Evolutionary conservation across 2,888 invertebrate genomes (phyloP), one percentile per base, ranked within the genome.

Genomic region (Lottia scabra): DNA sequence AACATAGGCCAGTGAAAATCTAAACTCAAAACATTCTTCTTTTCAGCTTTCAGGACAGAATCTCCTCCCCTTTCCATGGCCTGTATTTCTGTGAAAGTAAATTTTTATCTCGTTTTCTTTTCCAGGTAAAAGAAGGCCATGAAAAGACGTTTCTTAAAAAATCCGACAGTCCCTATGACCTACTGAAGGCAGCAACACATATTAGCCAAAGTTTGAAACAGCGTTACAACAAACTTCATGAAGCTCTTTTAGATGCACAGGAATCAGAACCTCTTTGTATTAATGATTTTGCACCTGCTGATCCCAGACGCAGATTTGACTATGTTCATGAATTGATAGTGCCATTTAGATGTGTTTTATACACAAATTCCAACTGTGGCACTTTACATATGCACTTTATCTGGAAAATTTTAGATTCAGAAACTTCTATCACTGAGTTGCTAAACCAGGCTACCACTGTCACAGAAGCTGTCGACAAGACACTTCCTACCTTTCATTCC

Each of bases 261-360:
- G 23, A 68, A n/a, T 64, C 38, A 65, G 30, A 65, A 30, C 74
- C 71, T 12, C 43, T 75, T 16, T 68, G 65, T 70, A 27, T 74
- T 62, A 69, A 74, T 63, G 74, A 74, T 44, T 70, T 68, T 64
- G 70, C 72, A n/a, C 76, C 76, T 63, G 56, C 30, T 48, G 65
- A 67, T 63, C 44, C 48, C 15, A 56, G 72, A 23, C 65, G 72
- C 10, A 16, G 74, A 48, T 43, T 68, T 56, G 67, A 72, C 56
- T 75, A 67, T 64, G 62, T 74, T 13, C 63, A 71, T 46, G 68
- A 71, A 43, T 16, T 74, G 26, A 45, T 44, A 64, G 56, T 76
- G 26, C 67, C 71, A 4, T 72, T 65, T 67, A 76, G 71, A 63
- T 66, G 68, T 46, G 48, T 74, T 30, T 63, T 63, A 15, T 72